Evolutionary conservation across 2,888 invertebrate genomes (phyloP).

Genomic region (Flexamia atlantica): DNA sequence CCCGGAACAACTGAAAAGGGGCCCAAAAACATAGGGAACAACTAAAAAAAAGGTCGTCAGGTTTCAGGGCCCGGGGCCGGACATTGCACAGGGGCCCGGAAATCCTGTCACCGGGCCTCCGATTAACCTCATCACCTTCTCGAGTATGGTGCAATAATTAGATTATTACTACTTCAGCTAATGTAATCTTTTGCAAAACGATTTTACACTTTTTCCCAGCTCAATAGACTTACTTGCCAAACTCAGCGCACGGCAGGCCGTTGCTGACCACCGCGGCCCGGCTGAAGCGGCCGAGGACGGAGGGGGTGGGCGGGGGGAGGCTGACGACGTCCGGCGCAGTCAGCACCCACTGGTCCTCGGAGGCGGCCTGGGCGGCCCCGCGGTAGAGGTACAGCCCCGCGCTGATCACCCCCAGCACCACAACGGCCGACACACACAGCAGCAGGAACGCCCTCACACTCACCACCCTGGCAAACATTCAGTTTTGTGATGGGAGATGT

Average conservation of each 20-base stretch:
- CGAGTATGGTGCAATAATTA: no score
- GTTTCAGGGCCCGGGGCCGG: no score
- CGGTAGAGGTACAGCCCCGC: neutral
- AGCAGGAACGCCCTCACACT: neutral
- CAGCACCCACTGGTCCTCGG: slow-evolving; percentile 39
- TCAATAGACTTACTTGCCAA: slow-evolving; percentile 71
- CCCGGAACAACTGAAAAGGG: no score
- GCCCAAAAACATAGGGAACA: no score
- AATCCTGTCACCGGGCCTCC: no score
- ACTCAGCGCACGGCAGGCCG: slow-evolving; percentile 73
- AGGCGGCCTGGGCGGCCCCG: neutral
- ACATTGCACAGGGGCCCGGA: no score
- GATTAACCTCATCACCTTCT: no score
- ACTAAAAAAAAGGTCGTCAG: no score
- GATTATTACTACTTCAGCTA: no score
- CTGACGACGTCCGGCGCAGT: slow-evolving; percentile 31
- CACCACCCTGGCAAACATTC: neutral
- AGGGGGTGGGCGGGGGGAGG: slow-evolving; percentile 65
- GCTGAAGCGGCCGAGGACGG: slow-evolving; percentile 67
- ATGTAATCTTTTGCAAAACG: no score
- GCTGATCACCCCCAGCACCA: neutral
- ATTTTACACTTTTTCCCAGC: no score
- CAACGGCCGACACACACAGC: neutral
- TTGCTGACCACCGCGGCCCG: slow-evolving; percentile 74
- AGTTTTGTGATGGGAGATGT: no score